phyloP scores from a whole-genome alignment of 1,140 invertebrate species.

The Dinoponera quadriceps region DNA sequence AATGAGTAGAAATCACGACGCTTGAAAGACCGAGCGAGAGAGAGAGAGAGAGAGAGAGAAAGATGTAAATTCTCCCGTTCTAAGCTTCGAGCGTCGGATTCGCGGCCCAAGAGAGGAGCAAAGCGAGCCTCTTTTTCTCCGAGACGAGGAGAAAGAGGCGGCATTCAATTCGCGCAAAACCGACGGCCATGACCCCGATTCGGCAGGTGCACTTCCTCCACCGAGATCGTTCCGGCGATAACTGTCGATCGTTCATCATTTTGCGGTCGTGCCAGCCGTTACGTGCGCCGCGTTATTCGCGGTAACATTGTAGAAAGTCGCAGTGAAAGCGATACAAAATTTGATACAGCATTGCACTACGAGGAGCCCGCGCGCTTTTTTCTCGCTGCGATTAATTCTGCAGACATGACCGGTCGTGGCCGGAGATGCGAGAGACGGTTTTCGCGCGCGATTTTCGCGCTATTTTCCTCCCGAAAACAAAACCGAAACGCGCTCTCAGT shows the following conservation, averaged over 20 bases:
- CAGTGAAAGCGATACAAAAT: constrained; percentile 69
- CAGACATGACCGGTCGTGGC: constrained; percentile 18
- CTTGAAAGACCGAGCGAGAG: background rate
- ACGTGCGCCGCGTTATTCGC: constrained; percentile 31
- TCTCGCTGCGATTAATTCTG: constrained; percentile 45
- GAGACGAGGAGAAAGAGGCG: constrained; percentile 60
- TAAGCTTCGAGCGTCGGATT: background rate
- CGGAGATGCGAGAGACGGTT: constrained; percentile 13
- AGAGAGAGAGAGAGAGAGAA: too few relatives aligned
- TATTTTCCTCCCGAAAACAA: background rate
- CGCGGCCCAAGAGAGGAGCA: background rate
- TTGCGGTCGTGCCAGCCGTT: constrained; percentile 54
- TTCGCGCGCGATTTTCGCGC: background rate
- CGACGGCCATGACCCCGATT: constrained; percentile 65
- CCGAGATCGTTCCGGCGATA: constrained; percentile 68
- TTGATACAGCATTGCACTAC: constrained; percentile 49
- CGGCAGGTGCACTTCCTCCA: constrained; percentile 69
- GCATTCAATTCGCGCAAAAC: constrained; percentile 52
- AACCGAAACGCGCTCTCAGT: constrained; percentile 12
- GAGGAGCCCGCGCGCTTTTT: constrained; percentile 4
- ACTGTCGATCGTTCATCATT: constrained; percentile 66
- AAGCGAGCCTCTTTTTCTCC: background rate
- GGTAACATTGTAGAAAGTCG: constrained; percentile 66
- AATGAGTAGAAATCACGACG: constrained; percentile 52
- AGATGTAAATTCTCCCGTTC: too few relatives aligned